Evolutionary conservation across 1,140 invertebrate genomes (phyloP), one percentile per base, ranked within the genome.

Genomic region (Battus philenor): DNA sequence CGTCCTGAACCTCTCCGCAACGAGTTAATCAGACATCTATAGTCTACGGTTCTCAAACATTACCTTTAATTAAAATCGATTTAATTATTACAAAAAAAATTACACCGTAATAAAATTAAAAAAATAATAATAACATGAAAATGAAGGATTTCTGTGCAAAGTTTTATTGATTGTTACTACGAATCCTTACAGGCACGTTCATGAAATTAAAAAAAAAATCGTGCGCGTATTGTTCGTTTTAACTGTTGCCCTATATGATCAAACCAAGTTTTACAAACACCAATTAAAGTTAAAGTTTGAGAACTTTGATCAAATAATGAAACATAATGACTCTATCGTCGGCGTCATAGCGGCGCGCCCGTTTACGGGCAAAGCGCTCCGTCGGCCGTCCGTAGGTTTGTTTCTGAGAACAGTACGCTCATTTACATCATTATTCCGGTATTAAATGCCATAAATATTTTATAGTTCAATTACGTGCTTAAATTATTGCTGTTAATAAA

Each of bases 301-400:
- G 68, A 44, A 52, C 26, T 59, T 13, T 20, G 66, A 74, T 55
- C 29, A 43, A 65, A 68, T 82, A 82, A 82, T 82, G 74, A 65
- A 63, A 68, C 65, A 76, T 82, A 82, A 82, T 82, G 78, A 82
- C 75, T 82, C 69, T 82, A 82, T 82, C 68, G 75, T 68, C 78
- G 77, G 73, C 70, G 68, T 62, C 58, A 63, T 60, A 72, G 58
- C 73, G 70, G 68, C 57, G 58, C 27, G 50, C 36, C 34, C 16
- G 18, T 20, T 38, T 43, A 1, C 24, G 9, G 8, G 15, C 15
- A 4, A 5, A 17, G 15, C 18, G 34, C 34, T 22, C 10, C 13
- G 13, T 11, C 10, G 5, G n/a, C 8, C 22, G 24, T 22, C 11
- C 27, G 38, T 10, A 7, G 15, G 13, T 29, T 27, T 24, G 22